Conservation (phyloP, 2,888 invertebrate genomes). For the Tiliacea aurago region DNA sequence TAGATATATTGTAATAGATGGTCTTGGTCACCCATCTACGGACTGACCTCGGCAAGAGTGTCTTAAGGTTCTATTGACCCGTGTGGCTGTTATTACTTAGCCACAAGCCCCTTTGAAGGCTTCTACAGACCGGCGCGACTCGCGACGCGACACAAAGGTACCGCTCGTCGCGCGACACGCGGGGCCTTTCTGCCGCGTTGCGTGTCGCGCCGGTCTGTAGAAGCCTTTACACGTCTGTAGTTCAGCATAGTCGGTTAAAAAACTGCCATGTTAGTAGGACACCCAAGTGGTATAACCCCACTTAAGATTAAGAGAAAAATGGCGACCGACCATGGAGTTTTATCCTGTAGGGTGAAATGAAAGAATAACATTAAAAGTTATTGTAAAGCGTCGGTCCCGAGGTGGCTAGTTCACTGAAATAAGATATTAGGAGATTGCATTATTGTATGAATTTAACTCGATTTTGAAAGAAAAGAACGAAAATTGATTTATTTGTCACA, state of each 20-base stretch:
- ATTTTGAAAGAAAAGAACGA: background rate
- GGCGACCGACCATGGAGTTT: background rate
- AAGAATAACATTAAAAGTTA: conserved; percentile 40
- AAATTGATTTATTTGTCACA: too few species aligned
- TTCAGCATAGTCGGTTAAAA: background rate
- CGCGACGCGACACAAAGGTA: too few species aligned
- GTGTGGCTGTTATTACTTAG: background rate
- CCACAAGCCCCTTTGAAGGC: background rate
- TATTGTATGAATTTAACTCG: background rate
- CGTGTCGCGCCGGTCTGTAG: too few species aligned
- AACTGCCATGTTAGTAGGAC: background rate
- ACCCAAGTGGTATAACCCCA: background rate
- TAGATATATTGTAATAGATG: background rate
- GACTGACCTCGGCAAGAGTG: background rate
- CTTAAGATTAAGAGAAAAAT: conserved; percentile 19
- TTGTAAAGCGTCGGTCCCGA: background rate
- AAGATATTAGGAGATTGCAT: conserved; percentile 8
- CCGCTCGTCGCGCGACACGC: too few species aligned
- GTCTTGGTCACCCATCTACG: background rate
- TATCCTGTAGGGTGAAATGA: conserved; percentile 5
- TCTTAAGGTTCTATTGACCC: background rate
- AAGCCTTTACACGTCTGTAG: background rate
- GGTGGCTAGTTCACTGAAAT: too few species aligned
- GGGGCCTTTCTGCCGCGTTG: too few species aligned
- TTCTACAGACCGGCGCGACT: too few species aligned